These are phyloP conservation scores for Apis cerana DNA, from an alignment of 1,140 invertebrate genomes.

Conservation along the genomic window DNA sequence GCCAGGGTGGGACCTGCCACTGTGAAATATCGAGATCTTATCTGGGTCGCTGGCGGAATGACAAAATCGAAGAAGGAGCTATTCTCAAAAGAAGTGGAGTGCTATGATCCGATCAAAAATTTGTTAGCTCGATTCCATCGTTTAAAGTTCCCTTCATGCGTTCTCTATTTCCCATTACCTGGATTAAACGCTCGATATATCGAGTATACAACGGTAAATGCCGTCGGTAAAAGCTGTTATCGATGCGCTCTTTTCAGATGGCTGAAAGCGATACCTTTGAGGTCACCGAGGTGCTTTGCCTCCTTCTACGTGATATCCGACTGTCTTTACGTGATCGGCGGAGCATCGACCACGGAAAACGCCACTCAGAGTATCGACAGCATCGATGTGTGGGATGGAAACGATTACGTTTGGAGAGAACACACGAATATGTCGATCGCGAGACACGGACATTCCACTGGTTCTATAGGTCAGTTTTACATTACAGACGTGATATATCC, in stretches of 20 bases:
- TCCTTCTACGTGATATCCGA: conserved; percentile 82
- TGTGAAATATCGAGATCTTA: conserved; percentile 83
- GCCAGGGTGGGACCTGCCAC: conserved; percentile 82
- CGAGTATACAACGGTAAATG: not conserved
- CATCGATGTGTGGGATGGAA: conserved; percentile 83
- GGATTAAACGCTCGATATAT: conserved; percentile 27
- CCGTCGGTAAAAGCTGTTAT: not conserved
- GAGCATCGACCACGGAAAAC: conserved; percentile 82
- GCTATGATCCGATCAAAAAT: conserved; percentile 83
- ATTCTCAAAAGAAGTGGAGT: conserved; percentile 82
- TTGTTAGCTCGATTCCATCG: conserved; percentile 75
- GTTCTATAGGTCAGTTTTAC: conserved; percentile 81
- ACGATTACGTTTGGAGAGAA: conserved; percentile 80
- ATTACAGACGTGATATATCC: not conserved
- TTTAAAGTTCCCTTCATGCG: not conserved
- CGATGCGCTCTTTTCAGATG: conserved; percentile 77
- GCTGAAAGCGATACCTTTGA: conserved; percentile 80
- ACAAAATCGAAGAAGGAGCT: conserved; percentile 81
- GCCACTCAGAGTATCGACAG: conserved; percentile 82
- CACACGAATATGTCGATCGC: conserved; percentile 83
- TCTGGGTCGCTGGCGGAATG: conserved; percentile 86
- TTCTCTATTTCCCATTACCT: not conserved
- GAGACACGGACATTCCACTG: conserved; percentile 83
- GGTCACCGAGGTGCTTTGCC: conserved; percentile 81
- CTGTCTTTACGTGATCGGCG: conserved; percentile 83